These are phyloP conservation scores for Artemisiospiza belli DNA, from an alignment of 2,113 vertebrate genomes.

Conservation along the genomic window DNA sequence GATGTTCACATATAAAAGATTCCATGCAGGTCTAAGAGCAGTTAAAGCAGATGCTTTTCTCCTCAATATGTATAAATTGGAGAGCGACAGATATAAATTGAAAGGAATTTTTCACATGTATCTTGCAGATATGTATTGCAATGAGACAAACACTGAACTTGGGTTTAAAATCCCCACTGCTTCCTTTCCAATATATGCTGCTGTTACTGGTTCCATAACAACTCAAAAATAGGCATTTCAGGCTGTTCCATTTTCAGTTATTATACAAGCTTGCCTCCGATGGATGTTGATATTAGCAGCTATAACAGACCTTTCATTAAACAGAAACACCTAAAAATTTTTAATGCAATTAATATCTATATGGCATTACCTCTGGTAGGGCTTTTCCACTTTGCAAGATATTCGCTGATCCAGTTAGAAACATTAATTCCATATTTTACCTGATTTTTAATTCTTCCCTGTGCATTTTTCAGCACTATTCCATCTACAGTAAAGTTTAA, in stretches of 20 bases:
- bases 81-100: background rate
- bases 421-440: background rate
- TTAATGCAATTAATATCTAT: background rate
- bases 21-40: background rate
- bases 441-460: background rate
- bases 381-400: background rate
- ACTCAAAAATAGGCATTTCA: background rate
- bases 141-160: background rate
- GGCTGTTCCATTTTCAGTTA: background rate
- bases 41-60: background rate
- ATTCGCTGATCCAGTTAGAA: background rate
- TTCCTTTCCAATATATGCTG: background rate
- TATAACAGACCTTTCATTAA: background rate
- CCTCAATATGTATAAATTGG: background rate
- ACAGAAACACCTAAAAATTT: background rate
- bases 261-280: background rate
- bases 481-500: background rate
- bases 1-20: background rate
- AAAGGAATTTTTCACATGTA: background rate
- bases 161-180: background rate
- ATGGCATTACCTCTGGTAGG: background rate
- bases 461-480: background rate
- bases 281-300: background rate
- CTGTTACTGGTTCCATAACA: background rate
- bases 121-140: background rate